phyloP scores from a whole-genome alignment of 2,113 vertebrate species.

The Bombycilla garrulus region DNA sequence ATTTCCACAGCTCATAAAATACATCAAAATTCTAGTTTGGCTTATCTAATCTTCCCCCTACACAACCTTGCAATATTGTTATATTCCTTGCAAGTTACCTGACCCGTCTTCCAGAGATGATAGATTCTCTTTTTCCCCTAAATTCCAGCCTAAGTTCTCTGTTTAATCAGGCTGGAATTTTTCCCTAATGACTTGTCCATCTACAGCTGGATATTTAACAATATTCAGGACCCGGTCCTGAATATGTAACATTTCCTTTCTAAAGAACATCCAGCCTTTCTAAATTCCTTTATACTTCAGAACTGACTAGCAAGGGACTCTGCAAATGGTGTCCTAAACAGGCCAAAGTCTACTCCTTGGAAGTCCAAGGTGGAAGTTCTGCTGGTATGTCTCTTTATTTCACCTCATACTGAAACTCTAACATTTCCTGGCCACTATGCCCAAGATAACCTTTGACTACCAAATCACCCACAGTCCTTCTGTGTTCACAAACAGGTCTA shows the following conservation, averaged over 20 bases:
- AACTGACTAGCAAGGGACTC: neutral
- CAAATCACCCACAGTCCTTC: neutral
- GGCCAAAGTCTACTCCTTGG: neutral
- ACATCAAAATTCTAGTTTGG: neutral
- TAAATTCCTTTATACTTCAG: neutral
- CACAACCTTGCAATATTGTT: neutral
- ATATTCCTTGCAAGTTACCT: accelerated
- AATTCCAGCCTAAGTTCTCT: neutral
- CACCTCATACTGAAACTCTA: neutral
- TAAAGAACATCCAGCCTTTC: neutral
- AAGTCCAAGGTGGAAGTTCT: neutral
- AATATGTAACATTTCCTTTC: neutral
- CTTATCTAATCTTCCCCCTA: neutral
- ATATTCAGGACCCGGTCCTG: neutral
- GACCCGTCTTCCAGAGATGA: neutral
- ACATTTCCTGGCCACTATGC: neutral
- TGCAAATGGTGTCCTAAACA: neutral
- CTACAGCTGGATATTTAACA: neutral
- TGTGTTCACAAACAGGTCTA: neutral
- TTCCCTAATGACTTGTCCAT: neutral
- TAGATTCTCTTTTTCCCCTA: neutral
- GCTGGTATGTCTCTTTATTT: neutral
- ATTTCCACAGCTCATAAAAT: neutral
- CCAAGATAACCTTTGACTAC: too few species aligned
- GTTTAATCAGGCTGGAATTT: neutral